Evolutionary conservation across 1,140 invertebrate species (phyloP).

Genomic region (Papilio polyxenes): DNA sequence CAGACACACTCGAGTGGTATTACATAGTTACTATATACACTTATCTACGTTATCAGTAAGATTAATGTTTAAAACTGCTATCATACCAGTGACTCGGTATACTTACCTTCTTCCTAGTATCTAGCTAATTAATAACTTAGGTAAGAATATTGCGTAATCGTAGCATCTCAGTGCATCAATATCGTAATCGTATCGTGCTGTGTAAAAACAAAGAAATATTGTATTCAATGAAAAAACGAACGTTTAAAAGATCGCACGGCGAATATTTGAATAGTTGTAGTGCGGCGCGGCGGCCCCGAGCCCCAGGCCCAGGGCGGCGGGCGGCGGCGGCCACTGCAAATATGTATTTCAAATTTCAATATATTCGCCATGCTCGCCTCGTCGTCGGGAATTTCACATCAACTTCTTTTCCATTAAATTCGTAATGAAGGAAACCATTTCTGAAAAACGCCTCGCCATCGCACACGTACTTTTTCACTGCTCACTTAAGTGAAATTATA

Average conservation of each 20-base stretch:
- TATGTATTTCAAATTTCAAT: conserved; percentile 51
- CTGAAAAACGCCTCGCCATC: conserved; percentile 6
- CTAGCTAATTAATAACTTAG: no score
- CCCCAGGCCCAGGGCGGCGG: conserved; percentile 27
- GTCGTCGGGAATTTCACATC: conserved; percentile 42
- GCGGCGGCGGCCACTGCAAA: conserved; percentile 41
- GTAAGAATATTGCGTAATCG: background rate
- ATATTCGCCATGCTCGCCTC: background rate
- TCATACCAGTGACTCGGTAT: background rate
- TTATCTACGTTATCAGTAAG: no score
- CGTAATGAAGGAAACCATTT: conserved; percentile 41
- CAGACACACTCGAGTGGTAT: background rate
- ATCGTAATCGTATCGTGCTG: conserved; percentile 30
- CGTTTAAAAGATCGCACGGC: conserved; percentile 50
- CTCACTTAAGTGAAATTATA: background rate
- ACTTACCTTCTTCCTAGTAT: background rate
- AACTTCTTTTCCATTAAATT: conserved; percentile 45
- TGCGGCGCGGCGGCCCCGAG: conserved; percentile 40
- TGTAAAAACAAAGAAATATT: conserved; percentile 33
- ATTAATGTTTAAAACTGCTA: background rate
- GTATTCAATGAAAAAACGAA: conserved; percentile 49
- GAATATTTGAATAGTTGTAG: conserved; percentile 56
- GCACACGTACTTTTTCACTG: conserved; percentile 35
- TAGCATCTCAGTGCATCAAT: background rate
- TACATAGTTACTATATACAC: no score